Evolutionary conservation across 1,140 invertebrate species (phyloP), one percentile per base, ranked within the genome.

Genomic region (Drosophila nigrodunni): DNA sequence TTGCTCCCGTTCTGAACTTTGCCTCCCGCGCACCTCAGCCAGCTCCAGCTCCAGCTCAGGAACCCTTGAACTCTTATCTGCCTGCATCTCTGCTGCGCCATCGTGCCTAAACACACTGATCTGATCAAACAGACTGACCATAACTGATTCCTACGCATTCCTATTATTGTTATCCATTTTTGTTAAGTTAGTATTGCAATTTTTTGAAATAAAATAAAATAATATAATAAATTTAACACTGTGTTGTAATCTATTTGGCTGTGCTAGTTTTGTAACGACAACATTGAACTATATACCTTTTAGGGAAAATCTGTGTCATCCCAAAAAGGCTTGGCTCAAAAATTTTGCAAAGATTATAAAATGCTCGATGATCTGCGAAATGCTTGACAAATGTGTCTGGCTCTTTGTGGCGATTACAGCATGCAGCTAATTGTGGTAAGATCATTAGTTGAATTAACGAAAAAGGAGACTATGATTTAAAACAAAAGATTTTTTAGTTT

Each of bases 1-100:
- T 90, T 4, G 91, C 90, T 39, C 77, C 85, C 25, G 87, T 87
- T 9, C 74, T 92, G 8, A 92, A 92, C 79, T 92, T 92, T 13
- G 90, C 90, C 18, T 92, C 90, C 1, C 80, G 70, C 6, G 67
- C 80, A 2, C 78, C 87, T 10, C 81, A 62, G 13, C 44, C 62
- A 2, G 72, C 78, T 2, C 57, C 62, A 6, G 50, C 35, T 9
- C 13, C 68, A 35, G 55, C 41, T 13, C 50, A 70, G 2, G 50
- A 74, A 58, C 70, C 74, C 43, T 6, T 39, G 9, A 77, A 73
- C 74, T 67, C 70, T 43, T 77, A 77, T 52, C 52, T 77, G 71
- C 85, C 85, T 21, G 55, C 85, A 4, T 89, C 85, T 8, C 49
- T 89, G 25, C 68, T 89, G 25, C 80, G 85, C 35, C 64, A 59